These are phyloP conservation scores for Pogonophryne albipinna DNA, from an alignment of 2,797 vertebrate species.

Conservation along the genomic window DNA sequence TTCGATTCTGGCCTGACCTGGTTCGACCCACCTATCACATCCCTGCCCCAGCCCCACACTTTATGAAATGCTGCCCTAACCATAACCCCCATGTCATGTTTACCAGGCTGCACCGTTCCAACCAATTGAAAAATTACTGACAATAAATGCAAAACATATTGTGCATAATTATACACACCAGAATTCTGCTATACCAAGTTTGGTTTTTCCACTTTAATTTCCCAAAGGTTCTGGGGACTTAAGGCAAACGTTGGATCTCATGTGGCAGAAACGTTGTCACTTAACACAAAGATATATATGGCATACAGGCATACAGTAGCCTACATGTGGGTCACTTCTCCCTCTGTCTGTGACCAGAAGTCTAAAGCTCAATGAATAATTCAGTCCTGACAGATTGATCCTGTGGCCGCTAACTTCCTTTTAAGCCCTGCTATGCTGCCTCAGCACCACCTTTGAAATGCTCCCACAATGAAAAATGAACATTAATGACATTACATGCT, in stretches of 20 bases:
- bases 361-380: conserved; percentile 76
- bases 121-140: too few species aligned
- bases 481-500: conserved; percentile 67
- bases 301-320: background rate
- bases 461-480: conserved; percentile 69
- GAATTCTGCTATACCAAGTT: too few species aligned
- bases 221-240: background rate
- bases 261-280: background rate
- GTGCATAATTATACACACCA: too few species aligned
- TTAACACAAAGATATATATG: conserved; percentile 7
- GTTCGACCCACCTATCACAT: too few species aligned
- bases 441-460: conserved; percentile 44
- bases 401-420: conserved; percentile 60
- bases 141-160: too few species aligned
- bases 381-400: conserved; percentile 67
- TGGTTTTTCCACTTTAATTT: background rate
- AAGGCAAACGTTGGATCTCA: background rate
- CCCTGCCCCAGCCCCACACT: too few species aligned
- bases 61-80: too few species aligned
- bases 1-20: too few species aligned
- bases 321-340: conserved; percentile 20
- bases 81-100: too few species aligned
- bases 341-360: conserved; percentile 48
- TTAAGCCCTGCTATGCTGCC: conserved; percentile 26
- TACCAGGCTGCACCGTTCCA: too few species aligned